Base-by-base conservation (phyloP, 2,797 vertebrate species). In the Arnoldichthys spilopterus region DNA sequence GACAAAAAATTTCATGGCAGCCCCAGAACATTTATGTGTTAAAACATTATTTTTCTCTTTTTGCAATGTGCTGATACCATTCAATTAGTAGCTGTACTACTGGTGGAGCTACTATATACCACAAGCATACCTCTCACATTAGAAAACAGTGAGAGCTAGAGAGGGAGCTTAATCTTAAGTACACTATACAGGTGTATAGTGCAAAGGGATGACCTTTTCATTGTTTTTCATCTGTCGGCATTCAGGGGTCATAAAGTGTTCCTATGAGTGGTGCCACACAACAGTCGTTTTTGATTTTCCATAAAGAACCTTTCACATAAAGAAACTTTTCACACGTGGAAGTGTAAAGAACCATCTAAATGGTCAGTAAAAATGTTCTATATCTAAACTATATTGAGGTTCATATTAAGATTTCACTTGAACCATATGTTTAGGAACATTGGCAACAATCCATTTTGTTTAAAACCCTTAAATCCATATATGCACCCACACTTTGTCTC, bases 121-220 rank as follows among this genome's bases (percentile, higher is more conserved):
- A 58, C 30, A 26, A 37, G 45, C 37, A 28, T 69, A 32, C 51
- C 24, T 71, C 34, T 62, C 45, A 53, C 6, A 30, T 72, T 64
- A 56, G 37, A 24, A 66, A 72, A 66, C 51, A 20, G 32, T 24
- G 51, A 11, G 6, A 22, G 0, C 18, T 15, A 6, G 18, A 11
- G 11, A 20, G 45, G 34, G 40, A 11, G 61, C 20, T 37, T 37
- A n/a, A 16, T 16, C 32, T 34, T 62, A 62, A 34, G 6, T 18
- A 18, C 16, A 16, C 22, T 49, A 24, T 45, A 24, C 12, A 15
- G 22, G 15, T 45, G 12, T 45, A 7, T 16, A 47, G 13, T 26
- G 22, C 20, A 45, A 47, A 45, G 6, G 43, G 12, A 11, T 22
- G 63, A 16, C 7, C 40, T 66, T 66, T 40, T 22, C 62, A 64